Evolutionary conservation across 2,113 vertebrate species (phyloP).

Genomic region (Neolamprologus brichardi): DNA sequence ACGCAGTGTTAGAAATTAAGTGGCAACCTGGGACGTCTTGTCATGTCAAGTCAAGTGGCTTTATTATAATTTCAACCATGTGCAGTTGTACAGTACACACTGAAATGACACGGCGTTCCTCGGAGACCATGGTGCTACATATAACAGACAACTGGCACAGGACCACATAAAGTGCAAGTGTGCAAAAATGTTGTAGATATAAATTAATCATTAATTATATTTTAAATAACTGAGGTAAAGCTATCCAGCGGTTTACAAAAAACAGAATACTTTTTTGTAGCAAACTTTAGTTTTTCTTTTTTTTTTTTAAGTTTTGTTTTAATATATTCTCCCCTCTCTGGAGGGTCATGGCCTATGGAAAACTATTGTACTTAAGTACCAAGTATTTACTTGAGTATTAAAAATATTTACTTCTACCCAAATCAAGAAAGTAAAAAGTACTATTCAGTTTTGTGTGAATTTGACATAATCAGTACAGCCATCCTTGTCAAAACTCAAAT

Average conservation of each 20-base stretch:
- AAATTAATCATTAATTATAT: background rate
- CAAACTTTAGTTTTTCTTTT: background rate
- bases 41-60: background rate
- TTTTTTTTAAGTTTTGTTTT: background rate
- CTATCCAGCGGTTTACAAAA: background rate
- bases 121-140: background rate
- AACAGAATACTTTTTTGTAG: too few relatives aligned
- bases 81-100: background rate
- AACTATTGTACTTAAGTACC: background rate
- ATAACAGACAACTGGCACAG: background rate
- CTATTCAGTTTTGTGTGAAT: background rate
- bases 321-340: background rate
- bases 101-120: background rate
- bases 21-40: background rate
- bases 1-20: background rate
- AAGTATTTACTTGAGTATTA: background rate
- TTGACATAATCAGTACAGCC: background rate
- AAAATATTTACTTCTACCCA: background rate
- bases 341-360: background rate
- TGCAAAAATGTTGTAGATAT: background rate
- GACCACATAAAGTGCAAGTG: background rate
- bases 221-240: background rate
- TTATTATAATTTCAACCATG: background rate
- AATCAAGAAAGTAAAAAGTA: background rate
- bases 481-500: background rate